Evolutionary conservation across 2,797 vertebrate species (phyloP), one percentile per base, ranked within the genome.

Genomic region (Benthosema pterotum): DNA sequence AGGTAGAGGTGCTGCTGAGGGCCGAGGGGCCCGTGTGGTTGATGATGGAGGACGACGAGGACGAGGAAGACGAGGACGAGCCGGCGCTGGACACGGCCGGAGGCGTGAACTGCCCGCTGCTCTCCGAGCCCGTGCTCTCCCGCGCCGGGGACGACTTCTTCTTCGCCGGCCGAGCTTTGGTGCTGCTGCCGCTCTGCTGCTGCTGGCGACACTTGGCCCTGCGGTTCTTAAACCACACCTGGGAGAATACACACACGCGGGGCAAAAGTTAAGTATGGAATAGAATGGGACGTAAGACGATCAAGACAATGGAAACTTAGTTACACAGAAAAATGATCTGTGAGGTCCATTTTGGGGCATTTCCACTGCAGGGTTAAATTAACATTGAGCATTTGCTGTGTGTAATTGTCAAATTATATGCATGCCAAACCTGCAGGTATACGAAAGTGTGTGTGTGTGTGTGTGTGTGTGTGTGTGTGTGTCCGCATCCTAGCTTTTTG

Each of bases 161-260:
- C 92, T 98, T 99, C 69, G 93, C 91, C 3, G 96, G 97, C 4
- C 97, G 90, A 79, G 92, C 93, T 85, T 99, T 99, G 83, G 94
- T 88, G 16, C 92, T 94, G 55, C 90, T 86, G 57, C 94, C 93
- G 8, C 94, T 96, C 92, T 95, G 93, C 80, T 93, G 94, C 91
- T 96, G 96, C 88, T 99, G 97, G 50, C 97, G 94, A 86, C 97
- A 99, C 83, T 99, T 99, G 69, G 97, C 97, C 2, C 97, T 90
- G 2, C 97, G 93, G 87, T 99, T 99, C 91, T 99, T 99, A 90
- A 99, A 99, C 97, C 97, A 99, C 69, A 99, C 97, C 97, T 99
- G 7, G 72, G 42, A 62, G 42, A 38, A 38, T 11, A 38, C 32
- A 38, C 32, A 38, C 32, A 1, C 14, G 47, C 46, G 6, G 18